phyloP scores from a whole-genome alignment of 2,113 vertebrate genomes.

The Melanotaenia duboulayi region DNA sequence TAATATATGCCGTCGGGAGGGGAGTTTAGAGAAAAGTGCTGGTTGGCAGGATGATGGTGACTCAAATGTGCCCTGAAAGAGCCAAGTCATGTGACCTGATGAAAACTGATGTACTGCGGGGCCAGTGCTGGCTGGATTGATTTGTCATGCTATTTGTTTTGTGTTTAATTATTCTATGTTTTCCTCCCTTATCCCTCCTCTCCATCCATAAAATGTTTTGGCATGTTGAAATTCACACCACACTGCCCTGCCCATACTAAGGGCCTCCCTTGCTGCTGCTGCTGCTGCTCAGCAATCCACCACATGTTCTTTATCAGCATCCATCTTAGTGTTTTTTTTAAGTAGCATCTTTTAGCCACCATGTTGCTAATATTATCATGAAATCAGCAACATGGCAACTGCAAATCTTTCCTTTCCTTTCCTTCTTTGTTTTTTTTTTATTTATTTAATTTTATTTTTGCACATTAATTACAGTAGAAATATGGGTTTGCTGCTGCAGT shows the following conservation, averaged over 20 bases:
- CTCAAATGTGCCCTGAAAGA: constrained; percentile 51
- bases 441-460: constrained; percentile 28
- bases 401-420: not conserved
- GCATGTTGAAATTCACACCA: constrained; percentile 91
- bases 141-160: constrained; percentile 82
- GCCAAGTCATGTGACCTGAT: constrained; percentile 77
- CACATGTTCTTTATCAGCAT: constrained; percentile 43
- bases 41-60: constrained; percentile 49
- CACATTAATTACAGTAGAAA: constrained; percentile 9
- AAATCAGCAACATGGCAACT: constrained; percentile 3
- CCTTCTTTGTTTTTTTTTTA: too few relatives aligned
- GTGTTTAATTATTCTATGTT: constrained; percentile 68
- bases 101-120: constrained; percentile 70
- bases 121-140: constrained; percentile 78
- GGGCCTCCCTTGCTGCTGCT: constrained; percentile 74
- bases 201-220: constrained; percentile 79
- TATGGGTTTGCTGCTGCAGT: constrained; percentile 24
- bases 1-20: constrained; percentile 48
- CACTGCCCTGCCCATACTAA: constrained; percentile 67
- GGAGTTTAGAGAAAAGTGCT: constrained; percentile 34
- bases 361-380: constrained; percentile 23
- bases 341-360: constrained; percentile 26
- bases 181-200: constrained; percentile 55
- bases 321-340: constrained; percentile 33
- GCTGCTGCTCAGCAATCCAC: constrained; percentile 60